Evolutionary conservation across 2,797 vertebrate species (phyloP).

Genomic region (Caiman crocodilus): DNA sequence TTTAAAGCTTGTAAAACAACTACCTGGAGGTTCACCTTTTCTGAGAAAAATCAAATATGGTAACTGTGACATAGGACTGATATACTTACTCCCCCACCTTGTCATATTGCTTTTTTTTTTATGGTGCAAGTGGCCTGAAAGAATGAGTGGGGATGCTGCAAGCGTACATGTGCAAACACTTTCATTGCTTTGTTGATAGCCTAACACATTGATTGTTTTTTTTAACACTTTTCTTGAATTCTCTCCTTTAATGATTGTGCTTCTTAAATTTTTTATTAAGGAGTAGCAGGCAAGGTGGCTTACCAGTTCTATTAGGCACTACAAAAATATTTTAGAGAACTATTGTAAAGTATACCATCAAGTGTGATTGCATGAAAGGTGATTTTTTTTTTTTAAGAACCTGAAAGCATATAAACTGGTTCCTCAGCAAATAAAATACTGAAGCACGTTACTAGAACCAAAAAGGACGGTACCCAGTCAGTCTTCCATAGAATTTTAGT

Average conservation of each 20-base stretch:
- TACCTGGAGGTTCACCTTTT: background rate
- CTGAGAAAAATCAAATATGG: background rate
- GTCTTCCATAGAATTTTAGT: background rate
- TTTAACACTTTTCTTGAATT: conserved; percentile 31
- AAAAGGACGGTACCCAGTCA: background rate
- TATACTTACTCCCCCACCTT: background rate
- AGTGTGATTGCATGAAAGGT: background rate
- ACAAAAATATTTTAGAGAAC: background rate
- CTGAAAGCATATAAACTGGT: no score
- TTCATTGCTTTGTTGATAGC: conserved; percentile 53
- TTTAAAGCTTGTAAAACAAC: conserved; percentile 15
- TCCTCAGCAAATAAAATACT: background rate
- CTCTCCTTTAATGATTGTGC: conserved; percentile 18
- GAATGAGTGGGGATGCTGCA: background rate
- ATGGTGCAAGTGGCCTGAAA: background rate
- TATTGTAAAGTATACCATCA: background rate
- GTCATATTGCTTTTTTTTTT: conserved; percentile 30
- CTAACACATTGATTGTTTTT: conserved; percentile 35
- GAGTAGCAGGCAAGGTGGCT: background rate
- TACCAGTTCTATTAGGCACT: background rate
- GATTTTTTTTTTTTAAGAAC: background rate
- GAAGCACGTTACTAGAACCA: background rate
- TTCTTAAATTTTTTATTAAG: conserved; percentile 39
- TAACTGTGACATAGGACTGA: background rate
- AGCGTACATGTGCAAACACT: background rate